A percentile compares a stretch with the other conserved stretches of the same genome.
Evolutionary conservation across 2,888 invertebrate genomes (phyloP).

Genomic region (Microctonus aethiopoides): DNA sequence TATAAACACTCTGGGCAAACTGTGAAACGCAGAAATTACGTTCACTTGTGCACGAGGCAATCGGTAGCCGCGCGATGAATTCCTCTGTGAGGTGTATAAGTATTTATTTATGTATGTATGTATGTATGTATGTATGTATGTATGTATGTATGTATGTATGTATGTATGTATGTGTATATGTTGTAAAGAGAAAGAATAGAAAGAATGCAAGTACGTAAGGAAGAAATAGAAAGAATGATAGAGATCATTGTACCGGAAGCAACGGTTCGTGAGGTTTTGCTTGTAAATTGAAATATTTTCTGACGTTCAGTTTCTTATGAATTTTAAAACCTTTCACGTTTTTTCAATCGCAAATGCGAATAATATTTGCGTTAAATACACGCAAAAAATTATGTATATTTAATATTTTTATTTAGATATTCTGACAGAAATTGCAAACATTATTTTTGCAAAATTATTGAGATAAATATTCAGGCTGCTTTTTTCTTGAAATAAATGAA

Average conservation of each 20-base stretch:
- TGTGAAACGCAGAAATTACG: slow-evolving; percentile 8
- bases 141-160: neutral
- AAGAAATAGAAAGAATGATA: neutral
- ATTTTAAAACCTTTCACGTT: no score
- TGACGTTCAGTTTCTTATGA: slow-evolving; percentile 31
- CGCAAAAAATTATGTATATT: neutral
- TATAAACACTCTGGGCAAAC: slow-evolving; percentile 3
- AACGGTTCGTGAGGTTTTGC: slow-evolving; percentile 55
- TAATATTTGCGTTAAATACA: neutral
- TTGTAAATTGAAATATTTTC: slow-evolving; percentile 58
- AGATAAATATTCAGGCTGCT: no score
- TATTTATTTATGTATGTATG: neutral
- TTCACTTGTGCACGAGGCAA: slow-evolving; percentile 1
- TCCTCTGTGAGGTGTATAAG: neutral
- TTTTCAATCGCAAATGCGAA: neutral
- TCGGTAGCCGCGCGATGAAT: slow-evolving; percentile 12
- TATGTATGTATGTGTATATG: neutral
- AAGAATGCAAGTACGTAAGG: neutral
- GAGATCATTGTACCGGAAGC: slow-evolving; percentile 62
- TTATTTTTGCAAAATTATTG: no score
- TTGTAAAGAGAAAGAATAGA: neutral
- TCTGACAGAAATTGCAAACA: no score
- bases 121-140: neutral
- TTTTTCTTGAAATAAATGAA: no score
- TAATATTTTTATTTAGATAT: no score